These are phyloP conservation scores for Misgurnus mizolepis DNA, from an alignment of 2,113 vertebrate genomes.

Conservation along the genomic window DNA sequence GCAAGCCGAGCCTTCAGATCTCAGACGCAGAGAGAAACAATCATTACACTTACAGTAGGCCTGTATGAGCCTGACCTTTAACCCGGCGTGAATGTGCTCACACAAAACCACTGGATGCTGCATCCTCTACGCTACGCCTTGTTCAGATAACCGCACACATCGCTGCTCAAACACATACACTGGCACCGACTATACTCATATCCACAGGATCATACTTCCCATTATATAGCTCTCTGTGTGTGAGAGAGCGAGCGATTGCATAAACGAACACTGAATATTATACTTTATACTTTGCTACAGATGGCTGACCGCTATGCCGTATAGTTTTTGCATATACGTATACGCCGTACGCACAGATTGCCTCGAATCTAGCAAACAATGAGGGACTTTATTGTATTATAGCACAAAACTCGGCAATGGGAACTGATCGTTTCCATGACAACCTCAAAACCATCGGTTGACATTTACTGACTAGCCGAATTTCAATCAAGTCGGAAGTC, in stretches of 20 bases:
- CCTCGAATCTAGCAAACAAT: neutral
- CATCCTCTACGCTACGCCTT: constrained; percentile 18
- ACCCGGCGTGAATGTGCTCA: neutral
- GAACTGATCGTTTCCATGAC: constrained; percentile 4
- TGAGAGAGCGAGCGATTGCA: neutral
- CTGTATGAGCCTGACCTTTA: constrained; percentile 68
- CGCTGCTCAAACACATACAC: neutral
- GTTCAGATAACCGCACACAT: neutral
- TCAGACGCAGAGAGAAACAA: constrained; percentile 75
- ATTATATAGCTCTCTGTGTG: neutral
- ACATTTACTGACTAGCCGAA: constrained; percentile 2
- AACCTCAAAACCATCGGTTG: constrained; percentile 18
- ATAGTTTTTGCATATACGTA: constrained; percentile 3
- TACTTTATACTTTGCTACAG: neutral
- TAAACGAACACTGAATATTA: constrained; percentile 37
- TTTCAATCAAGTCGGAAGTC: neutral
- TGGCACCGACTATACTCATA: constrained; percentile 35
- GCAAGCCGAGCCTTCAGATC: constrained; percentile 80
- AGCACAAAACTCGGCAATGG: neutral
- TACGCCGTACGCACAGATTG: neutral
- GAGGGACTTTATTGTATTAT: constrained; percentile 16
- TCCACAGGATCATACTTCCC: constrained; percentile 7
- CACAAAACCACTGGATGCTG: constrained; percentile 51
- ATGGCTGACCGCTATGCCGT: neutral
- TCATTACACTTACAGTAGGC: constrained; percentile 74